Percentiles rank a stretch among this genome's conserved stretches.
Evolutionary conservation across 2,888 invertebrate species (phyloP).

Genomic region (Polymixis lichenea): DNA sequence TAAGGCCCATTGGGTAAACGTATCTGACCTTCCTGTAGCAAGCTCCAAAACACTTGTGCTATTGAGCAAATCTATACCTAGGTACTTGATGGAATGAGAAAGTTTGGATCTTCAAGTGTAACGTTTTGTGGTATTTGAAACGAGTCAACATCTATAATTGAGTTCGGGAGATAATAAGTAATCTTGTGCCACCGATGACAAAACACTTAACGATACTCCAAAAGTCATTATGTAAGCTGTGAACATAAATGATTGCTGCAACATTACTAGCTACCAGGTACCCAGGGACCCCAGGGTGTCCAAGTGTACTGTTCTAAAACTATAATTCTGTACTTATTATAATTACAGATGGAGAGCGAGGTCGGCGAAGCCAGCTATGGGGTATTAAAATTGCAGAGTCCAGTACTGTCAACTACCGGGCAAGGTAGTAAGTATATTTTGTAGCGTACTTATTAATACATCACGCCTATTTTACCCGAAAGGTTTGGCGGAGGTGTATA

Average conservation of each 20-base stretch:
- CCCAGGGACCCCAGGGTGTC: neutral
- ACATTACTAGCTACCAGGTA: neutral
- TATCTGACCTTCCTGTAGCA: conserved; percentile 3
- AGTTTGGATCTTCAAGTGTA: neutral
- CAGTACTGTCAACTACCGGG: conserved; percentile 84
- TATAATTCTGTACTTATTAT: conserved; percentile 17
- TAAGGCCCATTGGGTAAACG: conserved; percentile 6
- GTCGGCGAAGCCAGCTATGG: conserved; percentile 91
- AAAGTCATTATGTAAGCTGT: neutral
- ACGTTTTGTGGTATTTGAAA: conserved; percentile 6
- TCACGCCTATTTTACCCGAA: too few relatives aligned
- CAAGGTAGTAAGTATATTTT: conserved; percentile 70
- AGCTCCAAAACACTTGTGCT: neutral
- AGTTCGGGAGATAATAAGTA: neutral
- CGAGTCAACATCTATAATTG: neutral
- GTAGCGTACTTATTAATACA: neutral
- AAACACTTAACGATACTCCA: neutral
- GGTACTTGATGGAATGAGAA: neutral
- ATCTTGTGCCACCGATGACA: neutral
- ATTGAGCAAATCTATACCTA: neutral
- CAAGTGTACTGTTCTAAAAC: neutral
- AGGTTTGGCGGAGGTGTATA: neutral
- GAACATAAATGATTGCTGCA: neutral
- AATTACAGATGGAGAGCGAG: conserved; percentile 86
- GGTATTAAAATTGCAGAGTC: conserved; percentile 94